These are phyloP conservation scores for Drosophila subquinaria DNA, from an alignment of 2,888 invertebrate genomes.

Conservation along the genomic window DNA sequence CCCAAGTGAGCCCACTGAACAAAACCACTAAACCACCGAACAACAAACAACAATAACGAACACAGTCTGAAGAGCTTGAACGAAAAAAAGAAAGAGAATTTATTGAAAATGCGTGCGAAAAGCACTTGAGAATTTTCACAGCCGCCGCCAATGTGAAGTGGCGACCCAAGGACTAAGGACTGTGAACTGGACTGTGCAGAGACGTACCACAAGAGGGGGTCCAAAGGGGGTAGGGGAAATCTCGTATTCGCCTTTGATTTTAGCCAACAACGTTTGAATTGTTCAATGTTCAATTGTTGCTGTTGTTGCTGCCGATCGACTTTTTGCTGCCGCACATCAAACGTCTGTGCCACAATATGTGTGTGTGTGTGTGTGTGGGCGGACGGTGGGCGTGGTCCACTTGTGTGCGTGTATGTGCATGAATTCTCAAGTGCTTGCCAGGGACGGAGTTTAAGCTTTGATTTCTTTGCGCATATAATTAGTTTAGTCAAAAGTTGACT, in stretches of 20 bases:
- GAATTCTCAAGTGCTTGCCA: slow-evolving; percentile 50
- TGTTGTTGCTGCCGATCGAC: slow-evolving; percentile 53
- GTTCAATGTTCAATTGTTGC: slow-evolving; percentile 24
- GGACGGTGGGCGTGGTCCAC: slow-evolving; percentile 43
- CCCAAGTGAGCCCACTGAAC: background rate
- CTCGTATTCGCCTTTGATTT: slow-evolving; percentile 52
- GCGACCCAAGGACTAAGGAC: slow-evolving; percentile 39
- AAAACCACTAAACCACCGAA: slow-evolving; percentile 1
- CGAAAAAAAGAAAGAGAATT: slow-evolving; percentile 24
- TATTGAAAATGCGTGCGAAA: slow-evolving; percentile 72
- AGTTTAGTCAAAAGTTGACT: slow-evolving; percentile 71
- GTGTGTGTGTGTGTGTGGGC: background rate
- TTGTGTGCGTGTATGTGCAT: slow-evolving; percentile 65
- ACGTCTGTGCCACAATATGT: slow-evolving; percentile 14
- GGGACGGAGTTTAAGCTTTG: slow-evolving; percentile 52
- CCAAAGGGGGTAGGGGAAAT: slow-evolving; percentile 1
- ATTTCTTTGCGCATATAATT: slow-evolving; percentile 70
- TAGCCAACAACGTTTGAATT: slow-evolving; percentile 10
- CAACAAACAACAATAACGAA: slow-evolving; percentile 31
- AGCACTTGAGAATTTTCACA: slow-evolving; percentile 49
- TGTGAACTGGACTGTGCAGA: slow-evolving; percentile 10
- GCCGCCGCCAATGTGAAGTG: slow-evolving; percentile 49
- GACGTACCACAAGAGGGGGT: background rate
- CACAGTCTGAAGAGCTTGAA: slow-evolving; percentile 18
- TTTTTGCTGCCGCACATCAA: slow-evolving; percentile 66